Conservation (phyloP, 1,140 invertebrate genomes). For the Dendroctonus valens region DNA sequence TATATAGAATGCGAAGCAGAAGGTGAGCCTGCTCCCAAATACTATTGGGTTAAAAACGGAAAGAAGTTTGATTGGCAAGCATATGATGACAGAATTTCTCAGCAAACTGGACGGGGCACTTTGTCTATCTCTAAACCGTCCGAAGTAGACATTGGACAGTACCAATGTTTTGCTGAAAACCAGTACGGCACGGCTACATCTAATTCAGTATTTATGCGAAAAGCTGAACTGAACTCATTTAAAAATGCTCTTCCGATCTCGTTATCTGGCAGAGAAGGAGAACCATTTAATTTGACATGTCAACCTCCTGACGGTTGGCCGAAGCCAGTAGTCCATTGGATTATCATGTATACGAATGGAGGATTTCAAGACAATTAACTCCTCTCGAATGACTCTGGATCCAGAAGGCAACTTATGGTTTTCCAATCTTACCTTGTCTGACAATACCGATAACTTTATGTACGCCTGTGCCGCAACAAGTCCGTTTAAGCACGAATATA, state of each 20-base stretch:
- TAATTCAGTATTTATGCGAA: slow-evolving; percentile 92
- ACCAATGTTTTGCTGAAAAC: slow-evolving; percentile 96
- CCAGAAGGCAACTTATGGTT: slow-evolving; percentile 93
- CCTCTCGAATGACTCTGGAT: slow-evolving; percentile 89
- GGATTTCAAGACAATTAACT: slow-evolving; percentile 86
- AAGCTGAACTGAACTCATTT: slow-evolving; percentile 90
- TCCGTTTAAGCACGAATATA: slow-evolving; percentile 84
- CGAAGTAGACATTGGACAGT: slow-evolving; percentile 92
- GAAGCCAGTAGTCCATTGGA: slow-evolving; percentile 91
- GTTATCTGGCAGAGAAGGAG: slow-evolving; percentile 75
- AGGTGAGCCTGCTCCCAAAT: slow-evolving; percentile 86
- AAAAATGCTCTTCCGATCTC: slow-evolving; percentile 67
- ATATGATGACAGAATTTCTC: slow-evolving; percentile 90
- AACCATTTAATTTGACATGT: slow-evolving; percentile 83
- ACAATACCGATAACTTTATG: slow-evolving; percentile 76
- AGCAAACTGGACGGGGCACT: slow-evolving; percentile 88
- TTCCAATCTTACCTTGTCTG: slow-evolving; percentile 85
- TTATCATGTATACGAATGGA: slow-evolving; percentile 76
- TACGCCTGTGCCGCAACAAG: slow-evolving; percentile 91
- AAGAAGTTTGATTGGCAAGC: slow-evolving; percentile 85
- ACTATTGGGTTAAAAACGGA: slow-evolving; percentile 95
- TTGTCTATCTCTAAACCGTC: slow-evolving; percentile 84
- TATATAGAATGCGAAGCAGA: slow-evolving; percentile 93
- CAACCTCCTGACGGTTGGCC: slow-evolving; percentile 92
- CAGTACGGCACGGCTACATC: slow-evolving; percentile 92